Evolutionary conservation across 2,113 vertebrate species (phyloP).

Genomic region (Psilopsiagon aurifrons): DNA sequence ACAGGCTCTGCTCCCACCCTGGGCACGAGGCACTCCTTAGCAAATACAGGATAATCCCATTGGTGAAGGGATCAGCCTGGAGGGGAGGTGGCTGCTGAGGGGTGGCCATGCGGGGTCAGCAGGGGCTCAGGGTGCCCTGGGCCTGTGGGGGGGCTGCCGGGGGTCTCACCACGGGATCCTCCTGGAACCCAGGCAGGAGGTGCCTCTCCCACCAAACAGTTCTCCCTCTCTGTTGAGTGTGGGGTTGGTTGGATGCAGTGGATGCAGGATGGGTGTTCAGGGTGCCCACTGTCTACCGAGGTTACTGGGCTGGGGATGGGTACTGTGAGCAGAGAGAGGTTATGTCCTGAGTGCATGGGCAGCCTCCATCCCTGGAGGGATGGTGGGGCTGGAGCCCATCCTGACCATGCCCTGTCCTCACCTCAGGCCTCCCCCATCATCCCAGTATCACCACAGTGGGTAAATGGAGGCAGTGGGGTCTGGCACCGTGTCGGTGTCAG

Average conservation of each 20-base stretch:
- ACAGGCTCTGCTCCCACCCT: not conserved
- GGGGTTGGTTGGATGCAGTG: not conserved
- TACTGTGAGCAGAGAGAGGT: not conserved
- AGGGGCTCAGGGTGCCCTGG: not conserved
- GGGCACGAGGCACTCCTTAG: not conserved
- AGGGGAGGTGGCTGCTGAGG: not conserved
- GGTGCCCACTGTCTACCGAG: rapidly evolving
- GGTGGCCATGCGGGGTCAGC: rapidly evolving
- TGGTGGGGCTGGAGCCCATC: not conserved
- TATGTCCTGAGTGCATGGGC: not conserved
- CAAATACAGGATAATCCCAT: slow-evolving; percentile 7
- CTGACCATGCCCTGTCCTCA: not conserved
- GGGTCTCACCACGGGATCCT: not conserved
- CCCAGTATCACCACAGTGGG: not conserved
- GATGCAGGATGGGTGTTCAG: not conserved
- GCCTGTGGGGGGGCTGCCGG: rapidly evolving
- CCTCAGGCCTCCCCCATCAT: not conserved
- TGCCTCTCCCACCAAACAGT: rapidly evolving
- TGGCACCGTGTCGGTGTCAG: rapidly evolving
- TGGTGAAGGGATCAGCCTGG: not conserved
- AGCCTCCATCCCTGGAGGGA: not conserved
- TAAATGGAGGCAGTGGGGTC: not conserved
- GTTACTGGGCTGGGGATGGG: not conserved
- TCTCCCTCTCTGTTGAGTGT: rapidly evolving
- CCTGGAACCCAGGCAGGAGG: not conserved